Conservation (phyloP, 2,113 vertebrate species). For the Pipra filicauda region DNA sequence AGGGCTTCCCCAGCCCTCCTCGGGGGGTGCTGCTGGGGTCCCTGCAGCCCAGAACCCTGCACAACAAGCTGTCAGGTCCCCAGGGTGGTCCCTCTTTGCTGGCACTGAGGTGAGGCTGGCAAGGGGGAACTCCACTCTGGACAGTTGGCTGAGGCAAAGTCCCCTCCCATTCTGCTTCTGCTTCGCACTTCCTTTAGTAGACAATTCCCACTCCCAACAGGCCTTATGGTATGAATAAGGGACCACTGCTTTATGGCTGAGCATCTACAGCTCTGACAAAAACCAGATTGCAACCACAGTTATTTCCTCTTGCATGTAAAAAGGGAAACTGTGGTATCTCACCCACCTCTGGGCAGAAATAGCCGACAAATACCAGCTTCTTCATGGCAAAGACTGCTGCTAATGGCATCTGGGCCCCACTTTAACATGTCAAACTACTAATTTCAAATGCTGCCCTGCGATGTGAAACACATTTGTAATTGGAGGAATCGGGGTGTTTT, state of each 20-base stretch:
- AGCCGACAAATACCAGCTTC: background rate
- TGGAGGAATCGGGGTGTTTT: background rate
- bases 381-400: background rate
- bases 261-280: background rate
- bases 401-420: background rate
- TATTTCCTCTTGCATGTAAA: conserved; percentile 19
- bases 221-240: background rate
- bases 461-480: background rate
- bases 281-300: conserved; percentile 25
- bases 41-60: background rate
- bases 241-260: background rate
- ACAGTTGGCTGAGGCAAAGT: background rate
- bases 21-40: background rate
- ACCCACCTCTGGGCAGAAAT: conserved; percentile 16
- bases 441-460: background rate
- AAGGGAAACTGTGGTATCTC: conserved; percentile 10
- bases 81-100: background rate
- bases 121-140: rapidly evolving
- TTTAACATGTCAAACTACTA: background rate
- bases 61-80: rapidly evolving
- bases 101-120: background rate
- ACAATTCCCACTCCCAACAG: rapidly evolving
- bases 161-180: background rate
- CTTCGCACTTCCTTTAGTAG: background rate
- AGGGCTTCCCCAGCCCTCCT: background rate